Percentiles rank a stretch among this genome's conserved stretches.
phyloP scores from a whole-genome alignment of 2,113 vertebrate genomes.

The Mus spicilegus region DNA sequence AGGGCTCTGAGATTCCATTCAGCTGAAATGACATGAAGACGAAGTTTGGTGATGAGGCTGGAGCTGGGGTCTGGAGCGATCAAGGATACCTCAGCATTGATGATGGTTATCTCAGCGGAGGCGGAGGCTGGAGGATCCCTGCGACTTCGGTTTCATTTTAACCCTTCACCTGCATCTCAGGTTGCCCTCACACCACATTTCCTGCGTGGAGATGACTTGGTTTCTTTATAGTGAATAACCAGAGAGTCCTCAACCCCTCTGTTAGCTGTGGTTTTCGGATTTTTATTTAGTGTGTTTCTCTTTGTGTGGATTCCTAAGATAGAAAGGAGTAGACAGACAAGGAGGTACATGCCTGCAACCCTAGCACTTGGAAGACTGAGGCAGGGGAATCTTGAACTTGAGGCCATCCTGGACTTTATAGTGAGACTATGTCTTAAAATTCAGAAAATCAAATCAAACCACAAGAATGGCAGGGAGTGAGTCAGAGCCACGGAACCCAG shows the following conservation, averaged over 20 bases:
- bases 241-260: background rate
- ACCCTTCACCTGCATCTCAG: background rate
- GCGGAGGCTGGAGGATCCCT: background rate
- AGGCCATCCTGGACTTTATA: background rate
- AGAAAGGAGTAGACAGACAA: background rate
- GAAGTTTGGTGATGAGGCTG: background rate
- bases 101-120: background rate
- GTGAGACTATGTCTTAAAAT: background rate
- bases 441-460: background rate
- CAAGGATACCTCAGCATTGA: no score
- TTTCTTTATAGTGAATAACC: slow-evolving; percentile 3
- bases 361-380: background rate
- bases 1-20: background rate
- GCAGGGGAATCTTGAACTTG: background rate
- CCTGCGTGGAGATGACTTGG: background rate
- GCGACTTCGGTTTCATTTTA: background rate
- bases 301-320: background rate
- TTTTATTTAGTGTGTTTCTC: background rate
- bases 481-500: background rate
- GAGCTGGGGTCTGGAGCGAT: no score
- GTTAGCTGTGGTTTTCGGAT: background rate
- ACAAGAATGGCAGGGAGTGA: background rate
- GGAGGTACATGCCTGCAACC: background rate
- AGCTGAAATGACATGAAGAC: background rate
- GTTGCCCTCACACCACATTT: background rate